phyloP scores from a whole-genome alignment of 2,113 vertebrate species.

The Gasterosteus aculeatus region DNA sequence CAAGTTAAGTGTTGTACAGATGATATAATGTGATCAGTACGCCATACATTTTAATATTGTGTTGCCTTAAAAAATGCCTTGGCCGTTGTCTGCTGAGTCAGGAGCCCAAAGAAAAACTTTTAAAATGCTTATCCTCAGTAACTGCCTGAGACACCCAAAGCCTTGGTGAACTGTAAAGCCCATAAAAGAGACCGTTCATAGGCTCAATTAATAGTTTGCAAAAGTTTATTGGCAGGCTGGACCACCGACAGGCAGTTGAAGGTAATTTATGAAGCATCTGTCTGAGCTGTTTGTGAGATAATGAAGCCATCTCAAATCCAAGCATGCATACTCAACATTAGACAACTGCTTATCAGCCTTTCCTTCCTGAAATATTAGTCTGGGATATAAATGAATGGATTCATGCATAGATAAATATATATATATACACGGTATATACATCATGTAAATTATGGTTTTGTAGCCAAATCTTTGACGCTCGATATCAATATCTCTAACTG shows the following conservation, averaged over 20 bases:
- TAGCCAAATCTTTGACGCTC: too few relatives aligned
- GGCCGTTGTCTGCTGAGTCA: conserved; percentile 40
- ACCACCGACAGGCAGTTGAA: neutral
- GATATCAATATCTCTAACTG: too few relatives aligned
- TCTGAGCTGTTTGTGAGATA: conserved; percentile 10
- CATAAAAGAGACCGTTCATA: conserved; percentile 27
- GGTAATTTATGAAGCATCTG: conserved; percentile 6
- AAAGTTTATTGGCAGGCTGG: conserved; percentile 27
- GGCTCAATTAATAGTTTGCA: conserved; percentile 31
- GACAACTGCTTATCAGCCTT: neutral
- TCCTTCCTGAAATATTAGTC: neutral
- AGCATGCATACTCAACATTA: neutral
- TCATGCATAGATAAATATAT: too few relatives aligned
- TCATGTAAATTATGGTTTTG: too few relatives aligned
- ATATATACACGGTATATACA: too few relatives aligned
- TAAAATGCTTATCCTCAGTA: conserved; percentile 6
- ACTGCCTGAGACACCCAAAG: conserved; percentile 22
- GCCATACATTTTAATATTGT: conserved; percentile 29
- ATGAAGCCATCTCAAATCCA: neutral
- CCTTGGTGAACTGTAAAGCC: conserved; percentile 25
- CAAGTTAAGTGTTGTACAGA: neutral
- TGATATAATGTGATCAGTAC: conserved; percentile 17
- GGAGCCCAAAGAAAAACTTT: neutral
- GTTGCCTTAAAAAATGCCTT: neutral
- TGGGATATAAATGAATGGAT: neutral